Evolutionary conservation across 1,140 invertebrate species (phyloP).

Genomic region (Drosophila cardini): DNA sequence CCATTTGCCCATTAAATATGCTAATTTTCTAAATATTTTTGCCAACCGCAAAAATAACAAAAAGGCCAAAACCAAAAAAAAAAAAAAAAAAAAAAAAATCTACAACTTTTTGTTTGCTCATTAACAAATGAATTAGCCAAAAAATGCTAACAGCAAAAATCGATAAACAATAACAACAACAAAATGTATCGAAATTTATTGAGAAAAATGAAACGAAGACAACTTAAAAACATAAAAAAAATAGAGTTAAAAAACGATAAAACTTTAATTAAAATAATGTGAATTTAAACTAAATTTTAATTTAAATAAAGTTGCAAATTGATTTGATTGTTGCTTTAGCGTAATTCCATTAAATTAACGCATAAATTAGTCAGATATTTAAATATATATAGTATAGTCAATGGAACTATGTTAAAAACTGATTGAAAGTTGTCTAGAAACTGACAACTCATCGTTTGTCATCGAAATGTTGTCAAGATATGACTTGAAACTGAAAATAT

Average conservation of each 20-base stretch:
- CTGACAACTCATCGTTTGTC: constrained; percentile 15
- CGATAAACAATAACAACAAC: constrained; percentile 24
- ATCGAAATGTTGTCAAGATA: constrained; percentile 2
- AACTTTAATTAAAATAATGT: neutral
- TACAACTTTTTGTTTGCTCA: constrained; percentile 58
- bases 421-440: constrained; percentile 34
- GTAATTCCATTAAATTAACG: constrained; percentile 15
- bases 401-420: neutral
- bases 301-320: constrained; percentile 41
- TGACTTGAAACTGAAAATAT: neutral
- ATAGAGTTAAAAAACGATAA: constrained; percentile 8
- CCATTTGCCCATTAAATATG: constrained; percentile 78
- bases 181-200: constrained; percentile 17
- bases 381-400: neutral
- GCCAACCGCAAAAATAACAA: constrained; percentile 19
- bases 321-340: constrained; percentile 20
- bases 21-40: constrained; percentile 68
- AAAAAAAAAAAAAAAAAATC: constrained; percentile 23
- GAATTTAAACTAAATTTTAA: constrained; percentile 3
- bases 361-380: constrained; percentile 1
- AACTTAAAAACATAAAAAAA: constrained; percentile 35
- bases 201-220: constrained; percentile 30
- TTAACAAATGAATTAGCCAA: constrained; percentile 76
- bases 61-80: constrained; percentile 21
- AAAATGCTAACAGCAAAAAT: constrained; percentile 51